These are phyloP conservation scores for Chironomus striatipennis DNA, from an alignment of 1,140 invertebrate genomes.

Conservation along the genomic window DNA sequence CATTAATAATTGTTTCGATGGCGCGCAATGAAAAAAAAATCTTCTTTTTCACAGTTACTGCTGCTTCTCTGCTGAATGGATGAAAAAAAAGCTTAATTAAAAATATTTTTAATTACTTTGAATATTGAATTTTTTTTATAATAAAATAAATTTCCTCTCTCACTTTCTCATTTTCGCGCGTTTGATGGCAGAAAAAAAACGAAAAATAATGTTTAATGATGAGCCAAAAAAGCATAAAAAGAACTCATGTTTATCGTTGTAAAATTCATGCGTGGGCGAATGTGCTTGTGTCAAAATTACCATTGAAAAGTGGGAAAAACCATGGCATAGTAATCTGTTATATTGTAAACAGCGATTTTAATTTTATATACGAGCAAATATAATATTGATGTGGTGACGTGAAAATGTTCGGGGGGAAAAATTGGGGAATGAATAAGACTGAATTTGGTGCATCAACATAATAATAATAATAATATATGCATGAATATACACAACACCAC, in stretches of 20 bases:
- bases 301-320: conserved; percentile 1
- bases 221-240: neutral
- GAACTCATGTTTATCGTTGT: neutral
- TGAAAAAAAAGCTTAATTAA: conserved; percentile 16
- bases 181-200: neutral
- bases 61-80: neutral
- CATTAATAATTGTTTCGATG: conserved; percentile 22
- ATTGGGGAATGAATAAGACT: too few relatives aligned
- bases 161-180: too few relatives aligned
- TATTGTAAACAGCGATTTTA: conserved; percentile 17
- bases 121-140: neutral
- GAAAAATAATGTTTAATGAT: neutral
- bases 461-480: too few relatives aligned
- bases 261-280: neutral
- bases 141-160: neutral
- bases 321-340: conserved; percentile 6
- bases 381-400: neutral
- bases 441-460: too few relatives aligned
- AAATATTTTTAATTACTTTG: conserved; percentile 24
- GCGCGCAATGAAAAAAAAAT: neutral
- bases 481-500: too few relatives aligned
- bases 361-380: neutral
- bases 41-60: neutral
- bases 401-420: neutral
- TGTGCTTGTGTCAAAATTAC: neutral